Evolutionary conservation across 2,113 vertebrate species (phyloP), one percentile per base, ranked within the genome.

Genomic region (Spermophilus dauricus): DNA sequence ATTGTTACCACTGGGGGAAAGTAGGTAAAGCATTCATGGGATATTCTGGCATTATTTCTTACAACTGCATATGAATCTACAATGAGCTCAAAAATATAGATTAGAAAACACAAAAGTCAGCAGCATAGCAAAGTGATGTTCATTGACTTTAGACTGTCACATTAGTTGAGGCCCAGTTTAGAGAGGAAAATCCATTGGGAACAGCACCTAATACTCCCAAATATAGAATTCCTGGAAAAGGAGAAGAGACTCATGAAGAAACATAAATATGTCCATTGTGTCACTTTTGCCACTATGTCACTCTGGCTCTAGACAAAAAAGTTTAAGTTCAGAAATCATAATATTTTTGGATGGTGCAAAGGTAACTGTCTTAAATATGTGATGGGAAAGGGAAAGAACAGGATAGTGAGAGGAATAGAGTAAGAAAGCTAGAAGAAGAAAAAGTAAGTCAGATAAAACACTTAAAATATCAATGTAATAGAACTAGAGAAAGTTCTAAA

Each of bases 291-390:
- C 20, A 58, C 48, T 86, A 28, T 4, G 56, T 58, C 56, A 58
- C 24, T 70, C 53, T 86, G 28, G 2, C 20, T 76, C 39, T 82
- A 94, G 67, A 34, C 63, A 2, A n/a, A 91, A 80, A 72, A 16
- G 1, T n/a, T 86, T 53, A 91, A 65, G 16, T 86, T 91, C 24
- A 86, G 7, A 92, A 96, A 82, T 89, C 28, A 58, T 61, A 86
- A 56, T 18, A 86, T 89, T 65, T 51, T 73, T 48, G 20, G 81
- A 28, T 13, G 78, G 2, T 61, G 14, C 22, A n/a, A 78, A 67
- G 1, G 22, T 89, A 93, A 92, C 37, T 77, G 1, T 86, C 28
- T 61, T 86, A 75, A 37, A 37, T 6, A 51, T 51, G 48, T 51
- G 48, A 51, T 51, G 48, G 48, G 48, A 51, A 51, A 51, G 48